phyloP scores from a whole-genome alignment of 1,140 invertebrate species.

The Lepidurus arcticus region DNA sequence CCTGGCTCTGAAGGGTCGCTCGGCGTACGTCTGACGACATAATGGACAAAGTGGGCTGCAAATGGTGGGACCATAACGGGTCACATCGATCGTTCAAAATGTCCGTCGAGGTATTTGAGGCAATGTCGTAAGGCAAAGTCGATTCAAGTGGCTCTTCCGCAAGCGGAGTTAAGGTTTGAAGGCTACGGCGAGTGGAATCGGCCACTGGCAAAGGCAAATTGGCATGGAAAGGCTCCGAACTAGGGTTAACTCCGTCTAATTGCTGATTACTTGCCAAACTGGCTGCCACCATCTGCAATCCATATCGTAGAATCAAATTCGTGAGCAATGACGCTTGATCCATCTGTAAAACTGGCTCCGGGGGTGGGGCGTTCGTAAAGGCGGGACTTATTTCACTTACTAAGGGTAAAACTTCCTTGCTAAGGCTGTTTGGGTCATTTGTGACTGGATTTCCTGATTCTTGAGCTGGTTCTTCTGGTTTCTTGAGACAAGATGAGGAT shows the following conservation, averaged over 20 bases:
- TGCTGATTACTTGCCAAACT: not conserved
- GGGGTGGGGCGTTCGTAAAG: not conserved
- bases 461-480: not conserved
- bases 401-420: not conserved
- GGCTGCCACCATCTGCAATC: not conserved
- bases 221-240: not conserved
- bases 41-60: not conserved
- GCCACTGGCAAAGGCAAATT: not conserved
- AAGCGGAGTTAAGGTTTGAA: too few relatives aligned
- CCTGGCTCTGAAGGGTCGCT: not conserved
- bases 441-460: not conserved
- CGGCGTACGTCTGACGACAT: not conserved
- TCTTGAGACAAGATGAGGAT: not conserved
- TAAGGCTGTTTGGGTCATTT: not conserved
- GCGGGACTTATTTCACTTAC: not conserved
- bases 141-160: too few relatives aligned
- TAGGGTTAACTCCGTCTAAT: not conserved
- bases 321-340: slow-evolving; percentile 7
- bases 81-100: slow-evolving; percentile 16
- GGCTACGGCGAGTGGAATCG: too few relatives aligned
- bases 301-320: not conserved
- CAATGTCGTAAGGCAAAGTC: too few relatives aligned
- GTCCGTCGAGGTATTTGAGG: not conserved
- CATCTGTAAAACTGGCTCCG: not conserved
- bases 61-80: not conserved